Conservation (phyloP, 2,113 vertebrate genomes). For the Siniperca knerii region DNA sequence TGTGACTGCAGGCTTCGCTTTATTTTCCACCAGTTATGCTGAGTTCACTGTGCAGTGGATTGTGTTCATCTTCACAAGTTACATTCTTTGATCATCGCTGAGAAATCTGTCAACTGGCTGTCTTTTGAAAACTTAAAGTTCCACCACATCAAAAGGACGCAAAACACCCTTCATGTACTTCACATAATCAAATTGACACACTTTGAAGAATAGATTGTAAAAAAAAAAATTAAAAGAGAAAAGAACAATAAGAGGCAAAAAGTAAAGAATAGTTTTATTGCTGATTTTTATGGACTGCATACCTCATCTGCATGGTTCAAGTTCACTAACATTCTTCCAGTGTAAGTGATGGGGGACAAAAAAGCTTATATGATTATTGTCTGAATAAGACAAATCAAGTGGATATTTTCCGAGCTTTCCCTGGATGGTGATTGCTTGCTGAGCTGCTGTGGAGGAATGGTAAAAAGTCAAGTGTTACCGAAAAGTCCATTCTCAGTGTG, state of each 20-base stretch:
- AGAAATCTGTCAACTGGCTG: neutral
- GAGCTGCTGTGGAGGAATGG: neutral
- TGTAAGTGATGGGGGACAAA: too few species aligned
- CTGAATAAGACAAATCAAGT: too few species aligned
- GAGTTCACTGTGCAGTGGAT: neutral
- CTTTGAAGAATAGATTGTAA: slow-evolving; percentile 39
- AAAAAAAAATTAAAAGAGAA: slow-evolving; percentile 2
- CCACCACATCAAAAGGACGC: slow-evolving; percentile 47
- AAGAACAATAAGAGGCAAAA: neutral
- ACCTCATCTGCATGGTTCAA: neutral
- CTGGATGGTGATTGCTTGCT: neutral
- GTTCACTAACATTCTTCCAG: too few species aligned
- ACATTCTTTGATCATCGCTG: slow-evolving; percentile 29
- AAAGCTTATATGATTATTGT: neutral
- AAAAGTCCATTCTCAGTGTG: too few species aligned
- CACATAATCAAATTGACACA: slow-evolving; percentile 48
- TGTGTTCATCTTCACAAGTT: slow-evolving; percentile 6
- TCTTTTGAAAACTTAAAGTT: slow-evolving; percentile 19
- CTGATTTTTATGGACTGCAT: neutral
- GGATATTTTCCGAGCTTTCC: too few species aligned
- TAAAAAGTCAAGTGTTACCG: neutral
- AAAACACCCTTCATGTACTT: slow-evolving; percentile 1
- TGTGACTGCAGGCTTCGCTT: neutral
- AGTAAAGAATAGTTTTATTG: neutral
- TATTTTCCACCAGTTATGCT: neutral